Evolutionary conservation across 2,888 invertebrate genomes (phyloP).

Genomic region (Psylliodes chrysocephalus): DNA sequence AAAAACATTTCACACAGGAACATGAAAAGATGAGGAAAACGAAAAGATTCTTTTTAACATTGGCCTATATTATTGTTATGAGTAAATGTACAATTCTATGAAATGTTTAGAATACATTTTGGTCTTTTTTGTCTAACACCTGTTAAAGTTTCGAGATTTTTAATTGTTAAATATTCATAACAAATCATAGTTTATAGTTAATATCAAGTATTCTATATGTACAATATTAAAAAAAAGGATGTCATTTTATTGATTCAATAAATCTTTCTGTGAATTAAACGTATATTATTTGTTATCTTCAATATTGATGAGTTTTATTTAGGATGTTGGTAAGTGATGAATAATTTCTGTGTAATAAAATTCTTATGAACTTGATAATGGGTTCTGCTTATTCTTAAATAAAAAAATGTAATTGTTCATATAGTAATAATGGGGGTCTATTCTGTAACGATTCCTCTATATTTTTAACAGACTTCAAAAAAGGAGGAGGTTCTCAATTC

Average conservation of each 20-base stretch:
- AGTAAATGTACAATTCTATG: constrained; percentile 37
- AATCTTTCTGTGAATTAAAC: constrained; percentile 23
- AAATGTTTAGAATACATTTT: constrained; percentile 40
- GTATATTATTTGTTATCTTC: too few relatives aligned
- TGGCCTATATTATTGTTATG: constrained; percentile 42
- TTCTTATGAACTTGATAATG: too few relatives aligned
- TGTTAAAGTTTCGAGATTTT: constrained; percentile 46
- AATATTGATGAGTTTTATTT: too few relatives aligned
- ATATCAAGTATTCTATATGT: constrained; percentile 45
- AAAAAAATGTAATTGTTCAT: too few relatives aligned
- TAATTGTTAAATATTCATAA: constrained; percentile 45
- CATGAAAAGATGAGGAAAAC: constrained; percentile 26
- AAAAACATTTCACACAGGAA: constrained; percentile 17
- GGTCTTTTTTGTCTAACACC: constrained; percentile 44
- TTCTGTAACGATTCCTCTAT: too few relatives aligned
- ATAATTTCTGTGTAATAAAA: too few relatives aligned
- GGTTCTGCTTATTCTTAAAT: too few relatives aligned
- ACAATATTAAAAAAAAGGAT: constrained; percentile 38
- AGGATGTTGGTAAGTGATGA: too few relatives aligned
- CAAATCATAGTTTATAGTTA: constrained; percentile 45
- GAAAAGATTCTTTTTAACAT: constrained; percentile 25
- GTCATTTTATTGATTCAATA: constrained; percentile 35
- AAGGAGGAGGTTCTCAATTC: too few relatives aligned
- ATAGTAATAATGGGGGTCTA: too few relatives aligned
- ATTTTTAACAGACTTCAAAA: too few relatives aligned